phyloP scores from a whole-genome alignment of 2,113 vertebrate species.

The Cercocebus atys region DNA sequence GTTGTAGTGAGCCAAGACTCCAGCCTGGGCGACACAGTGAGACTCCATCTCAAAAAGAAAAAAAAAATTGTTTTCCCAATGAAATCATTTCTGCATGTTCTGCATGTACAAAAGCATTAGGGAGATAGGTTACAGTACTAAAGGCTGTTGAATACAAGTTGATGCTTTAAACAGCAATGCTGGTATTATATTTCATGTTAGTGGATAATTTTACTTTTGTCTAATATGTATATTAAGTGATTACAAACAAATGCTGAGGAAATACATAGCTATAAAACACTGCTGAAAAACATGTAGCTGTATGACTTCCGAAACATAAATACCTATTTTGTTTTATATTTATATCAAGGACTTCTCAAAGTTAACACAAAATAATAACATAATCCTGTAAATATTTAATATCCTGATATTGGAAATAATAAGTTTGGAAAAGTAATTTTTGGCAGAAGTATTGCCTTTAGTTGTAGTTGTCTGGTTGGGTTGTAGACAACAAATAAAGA shows the following conservation, averaged over 20 bases:
- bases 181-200: neutral
- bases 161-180: neutral
- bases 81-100: neutral
- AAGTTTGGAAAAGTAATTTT: neutral
- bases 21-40: too few species aligned
- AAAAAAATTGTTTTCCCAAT: neutral
- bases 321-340: neutral
- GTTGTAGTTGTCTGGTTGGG: neutral
- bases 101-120: neutral
- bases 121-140: neutral
- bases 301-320: neutral
- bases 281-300: neutral
- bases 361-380: neutral
- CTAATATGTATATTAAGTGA: neutral
- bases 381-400: neutral
- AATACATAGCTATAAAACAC: neutral
- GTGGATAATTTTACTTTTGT: neutral
- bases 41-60: too few species aligned
- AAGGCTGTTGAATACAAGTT: neutral
- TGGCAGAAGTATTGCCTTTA: neutral
- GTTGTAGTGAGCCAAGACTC: too few species aligned
- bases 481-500: neutral
- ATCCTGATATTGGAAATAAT: neutral
- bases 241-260: neutral
- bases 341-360: neutral